A percentile compares a stretch with the other conserved stretches of the same genome.
Evolutionary conservation across 2,888 invertebrate species (phyloP).

Genomic region (Agrochola lychnidis): DNA sequence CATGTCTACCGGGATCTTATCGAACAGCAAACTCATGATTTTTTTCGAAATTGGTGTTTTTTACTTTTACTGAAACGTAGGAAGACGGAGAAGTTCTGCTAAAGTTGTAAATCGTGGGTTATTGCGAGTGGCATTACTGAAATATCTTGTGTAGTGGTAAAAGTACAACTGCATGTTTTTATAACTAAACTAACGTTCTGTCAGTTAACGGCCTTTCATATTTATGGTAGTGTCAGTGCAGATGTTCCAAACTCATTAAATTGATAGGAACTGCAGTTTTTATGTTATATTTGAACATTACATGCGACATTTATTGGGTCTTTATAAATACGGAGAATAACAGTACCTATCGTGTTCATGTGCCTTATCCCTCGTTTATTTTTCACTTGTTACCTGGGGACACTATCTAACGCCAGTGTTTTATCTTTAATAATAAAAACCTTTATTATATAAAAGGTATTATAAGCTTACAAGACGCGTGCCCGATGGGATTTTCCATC

Average conservation of each 20-base stretch:
- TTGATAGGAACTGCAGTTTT: constrained; percentile 19
- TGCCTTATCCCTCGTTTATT: background rate
- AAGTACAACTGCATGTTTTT: constrained; percentile 21
- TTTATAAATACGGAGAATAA: background rate
- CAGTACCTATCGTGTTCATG: background rate
- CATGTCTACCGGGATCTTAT: background rate
- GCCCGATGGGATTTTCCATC: too few relatives aligned
- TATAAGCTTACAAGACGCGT: background rate
- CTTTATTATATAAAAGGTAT: background rate
- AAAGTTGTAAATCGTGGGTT: background rate
- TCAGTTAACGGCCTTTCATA: constrained; percentile 30
- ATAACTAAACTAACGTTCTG: constrained; percentile 17
- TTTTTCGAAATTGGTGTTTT: background rate
- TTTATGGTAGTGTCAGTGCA: constrained; percentile 27
- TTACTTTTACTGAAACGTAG: background rate
- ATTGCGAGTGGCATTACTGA: constrained; percentile 11
- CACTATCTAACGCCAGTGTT: background rate
- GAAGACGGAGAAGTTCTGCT: background rate
- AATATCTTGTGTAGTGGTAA: background rate
- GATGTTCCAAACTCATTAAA: constrained; percentile 30
- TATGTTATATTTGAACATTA: background rate
- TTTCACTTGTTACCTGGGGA: background rate
- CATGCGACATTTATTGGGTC: background rate
- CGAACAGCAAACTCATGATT: background rate
- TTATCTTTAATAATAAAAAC: background rate